phyloP scores from a whole-genome alignment of 2,888 invertebrate species.

The Harpagoxenus sublaevis region DNA sequence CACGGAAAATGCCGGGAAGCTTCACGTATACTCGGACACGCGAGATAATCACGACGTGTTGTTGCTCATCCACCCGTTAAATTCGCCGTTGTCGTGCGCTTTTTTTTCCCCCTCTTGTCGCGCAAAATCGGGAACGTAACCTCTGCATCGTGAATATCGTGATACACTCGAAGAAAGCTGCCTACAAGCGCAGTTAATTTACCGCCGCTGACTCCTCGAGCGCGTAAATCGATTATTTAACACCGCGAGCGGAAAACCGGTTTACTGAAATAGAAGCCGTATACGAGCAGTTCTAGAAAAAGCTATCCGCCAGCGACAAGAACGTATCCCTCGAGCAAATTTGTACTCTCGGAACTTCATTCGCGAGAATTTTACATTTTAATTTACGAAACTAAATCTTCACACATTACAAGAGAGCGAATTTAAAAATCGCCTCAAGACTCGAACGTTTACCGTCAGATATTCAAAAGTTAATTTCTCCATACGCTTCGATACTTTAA shows the following conservation, averaged over 20 bases:
- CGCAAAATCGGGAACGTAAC: conserved; percentile 30
- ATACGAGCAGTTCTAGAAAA: neutral
- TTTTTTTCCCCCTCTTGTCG: conserved; percentile 4
- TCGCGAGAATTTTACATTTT: neutral
- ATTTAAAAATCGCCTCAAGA: conserved; percentile 2
- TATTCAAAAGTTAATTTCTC: conserved; percentile 24
- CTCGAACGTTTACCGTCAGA: neutral
- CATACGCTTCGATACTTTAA: conserved; percentile 28
- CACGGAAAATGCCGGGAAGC: conserved; percentile 41
- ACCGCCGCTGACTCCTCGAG: conserved; percentile 20
- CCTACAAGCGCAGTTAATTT: conserved; percentile 27
- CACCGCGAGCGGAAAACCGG: conserved; percentile 20
- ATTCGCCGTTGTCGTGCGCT: conserved; percentile 9
- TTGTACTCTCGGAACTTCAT: neutral
- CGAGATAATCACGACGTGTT: conserved; percentile 61
- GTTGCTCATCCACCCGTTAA: conserved; percentile 42
- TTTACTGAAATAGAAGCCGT: neutral
- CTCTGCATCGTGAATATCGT: neutral
- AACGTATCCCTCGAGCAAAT: conserved; percentile 9
- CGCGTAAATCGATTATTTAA: conserved; percentile 39
- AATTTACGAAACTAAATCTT: conserved; percentile 29
- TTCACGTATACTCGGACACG: conserved; percentile 33
- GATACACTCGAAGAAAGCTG: conserved; percentile 36
- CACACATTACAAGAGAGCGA: neutral
- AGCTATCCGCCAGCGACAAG: neutral